Evolutionary conservation across 2,797 vertebrate species (phyloP).

Genomic region (Rhabdophis nuchalis): DNA sequence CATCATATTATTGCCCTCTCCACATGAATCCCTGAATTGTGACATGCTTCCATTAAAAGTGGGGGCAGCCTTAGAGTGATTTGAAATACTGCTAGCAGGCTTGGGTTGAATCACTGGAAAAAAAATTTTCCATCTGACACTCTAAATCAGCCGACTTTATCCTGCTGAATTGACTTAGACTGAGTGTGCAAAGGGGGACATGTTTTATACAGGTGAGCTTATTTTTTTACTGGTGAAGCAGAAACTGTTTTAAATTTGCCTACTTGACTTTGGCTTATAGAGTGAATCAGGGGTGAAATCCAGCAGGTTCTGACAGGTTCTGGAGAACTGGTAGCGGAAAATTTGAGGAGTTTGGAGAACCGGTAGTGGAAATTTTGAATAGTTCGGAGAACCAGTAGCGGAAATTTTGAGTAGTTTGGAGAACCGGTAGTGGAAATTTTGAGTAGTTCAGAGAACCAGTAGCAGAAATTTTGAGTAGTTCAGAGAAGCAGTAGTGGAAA

Average conservation of each 20-base stretch:
- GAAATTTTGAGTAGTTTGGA: no score
- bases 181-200: neutral
- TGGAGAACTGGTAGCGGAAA: no score
- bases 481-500: no score
- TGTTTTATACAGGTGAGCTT: neutral
- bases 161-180: neutral
- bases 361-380: no score
- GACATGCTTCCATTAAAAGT: neutral
- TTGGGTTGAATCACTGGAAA: neutral
- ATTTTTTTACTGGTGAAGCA: neutral
- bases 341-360: no score
- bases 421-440: no score
- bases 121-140: neutral
- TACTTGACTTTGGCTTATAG: neutral
- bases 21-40: neutral
- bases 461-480: no score
- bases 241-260: neutral
- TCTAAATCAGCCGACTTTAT: neutral
- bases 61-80: neutral
- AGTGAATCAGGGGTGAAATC: no score
- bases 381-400: no score
- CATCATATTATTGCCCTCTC: neutral
- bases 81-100: neutral
- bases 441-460: no score
- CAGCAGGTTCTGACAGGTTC: no score